Conservation (phyloP, 2,797 vertebrate species). For the Sitta carolinensis region DNA sequence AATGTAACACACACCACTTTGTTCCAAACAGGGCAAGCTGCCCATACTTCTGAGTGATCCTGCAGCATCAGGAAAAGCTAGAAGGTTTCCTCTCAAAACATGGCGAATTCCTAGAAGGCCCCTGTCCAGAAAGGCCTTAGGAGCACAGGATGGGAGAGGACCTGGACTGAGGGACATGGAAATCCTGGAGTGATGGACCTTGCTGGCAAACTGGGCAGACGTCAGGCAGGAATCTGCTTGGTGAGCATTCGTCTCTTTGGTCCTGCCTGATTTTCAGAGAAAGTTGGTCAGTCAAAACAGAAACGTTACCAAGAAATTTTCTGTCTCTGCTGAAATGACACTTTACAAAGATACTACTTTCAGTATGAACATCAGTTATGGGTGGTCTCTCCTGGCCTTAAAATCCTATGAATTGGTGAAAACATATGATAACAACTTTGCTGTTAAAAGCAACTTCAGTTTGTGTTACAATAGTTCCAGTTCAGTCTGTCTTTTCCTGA, state of each 20-base stretch:
- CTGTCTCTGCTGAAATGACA: not conserved
- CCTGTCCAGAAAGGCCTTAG: not conserved
- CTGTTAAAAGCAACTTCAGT: not conserved
- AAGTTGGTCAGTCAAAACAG: not conserved
- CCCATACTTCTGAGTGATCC: not conserved
- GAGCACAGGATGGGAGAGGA: not conserved
- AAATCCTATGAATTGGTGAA: not conserved
- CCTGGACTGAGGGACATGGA: accelerated
- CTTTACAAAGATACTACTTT: not conserved
- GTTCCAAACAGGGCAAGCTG: not conserved
- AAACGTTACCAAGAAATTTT: not conserved
- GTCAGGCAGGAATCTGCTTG: not conserved
- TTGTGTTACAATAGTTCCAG: not conserved
- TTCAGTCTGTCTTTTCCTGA: not conserved
- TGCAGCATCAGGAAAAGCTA: not conserved
- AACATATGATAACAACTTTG: not conserved
- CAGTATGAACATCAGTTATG: not conserved
- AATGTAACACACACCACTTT: not conserved
- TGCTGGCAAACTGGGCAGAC: not conserved
- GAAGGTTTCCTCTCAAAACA: not conserved
- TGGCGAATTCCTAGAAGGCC: not conserved
- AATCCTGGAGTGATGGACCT: not conserved
- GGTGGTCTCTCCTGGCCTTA: not conserved
- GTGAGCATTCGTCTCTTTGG: not conserved
- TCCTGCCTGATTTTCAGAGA: not conserved